Evolutionary conservation across 1,140 invertebrate genomes (phyloP).

Genomic region (Bacillus rossius): DNA sequence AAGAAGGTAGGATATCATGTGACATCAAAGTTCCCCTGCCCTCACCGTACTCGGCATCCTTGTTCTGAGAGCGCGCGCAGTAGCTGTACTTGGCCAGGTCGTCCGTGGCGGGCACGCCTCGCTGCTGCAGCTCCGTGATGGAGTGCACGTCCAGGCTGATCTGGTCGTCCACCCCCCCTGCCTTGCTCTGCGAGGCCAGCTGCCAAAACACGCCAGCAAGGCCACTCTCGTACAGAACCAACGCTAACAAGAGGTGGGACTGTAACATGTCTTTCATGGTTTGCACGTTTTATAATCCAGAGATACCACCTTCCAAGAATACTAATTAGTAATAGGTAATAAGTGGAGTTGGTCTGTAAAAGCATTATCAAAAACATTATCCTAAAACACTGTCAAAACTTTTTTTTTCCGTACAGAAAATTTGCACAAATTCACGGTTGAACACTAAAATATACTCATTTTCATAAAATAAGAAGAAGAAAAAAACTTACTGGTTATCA

Average conservation of each 20-base stretch:
- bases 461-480: too few relatives aligned
- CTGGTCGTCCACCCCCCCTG: constrained; percentile 67
- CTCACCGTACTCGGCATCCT: constrained; percentile 61
- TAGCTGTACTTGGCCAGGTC: constrained; percentile 94
- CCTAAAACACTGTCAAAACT: too few relatives aligned
- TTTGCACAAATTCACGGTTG: too few relatives aligned
- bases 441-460: too few relatives aligned
- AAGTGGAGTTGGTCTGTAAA: too few relatives aligned
- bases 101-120: constrained; percentile 74
- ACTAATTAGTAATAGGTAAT: not conserved
- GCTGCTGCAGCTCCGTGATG: constrained; percentile 84
- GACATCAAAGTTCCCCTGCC: too few relatives aligned
- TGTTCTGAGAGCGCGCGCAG: constrained; percentile 51
- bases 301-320: not conserved
- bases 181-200: constrained; percentile 79
- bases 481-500: too few relatives aligned
- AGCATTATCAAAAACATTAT: too few relatives aligned
- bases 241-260: not conserved
- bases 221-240: not conserved
- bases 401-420: too few relatives aligned
- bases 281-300: not conserved
- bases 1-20: too few relatives aligned
- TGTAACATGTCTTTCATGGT: not conserved
- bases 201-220: constrained; percentile 30
- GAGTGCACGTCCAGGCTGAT: constrained; percentile 93